phyloP scores from a whole-genome alignment of 2,888 invertebrate species.

The Diarsia mendica region DNA sequence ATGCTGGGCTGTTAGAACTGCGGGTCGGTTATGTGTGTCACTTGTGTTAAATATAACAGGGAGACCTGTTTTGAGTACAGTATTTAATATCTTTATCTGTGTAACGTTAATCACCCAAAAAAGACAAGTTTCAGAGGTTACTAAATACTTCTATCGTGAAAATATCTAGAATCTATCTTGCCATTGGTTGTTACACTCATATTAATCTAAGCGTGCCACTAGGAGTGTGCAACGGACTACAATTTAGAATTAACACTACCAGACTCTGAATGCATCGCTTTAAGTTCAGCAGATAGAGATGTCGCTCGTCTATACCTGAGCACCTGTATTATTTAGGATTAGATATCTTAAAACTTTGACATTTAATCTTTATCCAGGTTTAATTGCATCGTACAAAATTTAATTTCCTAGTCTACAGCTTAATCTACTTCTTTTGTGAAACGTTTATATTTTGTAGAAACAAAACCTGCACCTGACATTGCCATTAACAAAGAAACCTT shows the following conservation, averaged over 20 bases:
- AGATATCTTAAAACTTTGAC: background rate
- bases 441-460: background rate
- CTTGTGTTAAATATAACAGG: slow-evolving; percentile 5
- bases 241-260: background rate
- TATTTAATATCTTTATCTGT: background rate
- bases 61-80: background rate
- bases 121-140: too few species aligned
- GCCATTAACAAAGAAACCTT: background rate
- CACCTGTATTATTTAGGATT: background rate
- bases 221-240: background rate
- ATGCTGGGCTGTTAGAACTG: slow-evolving; percentile 22
- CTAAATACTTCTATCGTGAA: too few species aligned
- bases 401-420: background rate
- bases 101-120: background rate
- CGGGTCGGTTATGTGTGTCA: slow-evolving; percentile 15
- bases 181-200: too few species aligned
- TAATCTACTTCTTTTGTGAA: background rate
- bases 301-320: background rate
- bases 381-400: background rate
- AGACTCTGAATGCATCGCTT: background rate
- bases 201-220: too few species aligned
- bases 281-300: background rate
- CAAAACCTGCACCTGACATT: slow-evolving; percentile 20
- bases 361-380: background rate
- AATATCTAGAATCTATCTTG: too few species aligned